Evolutionary conservation across 2,797 vertebrate genomes (phyloP), one percentile per base, ranked within the genome.

Genomic region (Geotrypetes seraphini): DNA sequence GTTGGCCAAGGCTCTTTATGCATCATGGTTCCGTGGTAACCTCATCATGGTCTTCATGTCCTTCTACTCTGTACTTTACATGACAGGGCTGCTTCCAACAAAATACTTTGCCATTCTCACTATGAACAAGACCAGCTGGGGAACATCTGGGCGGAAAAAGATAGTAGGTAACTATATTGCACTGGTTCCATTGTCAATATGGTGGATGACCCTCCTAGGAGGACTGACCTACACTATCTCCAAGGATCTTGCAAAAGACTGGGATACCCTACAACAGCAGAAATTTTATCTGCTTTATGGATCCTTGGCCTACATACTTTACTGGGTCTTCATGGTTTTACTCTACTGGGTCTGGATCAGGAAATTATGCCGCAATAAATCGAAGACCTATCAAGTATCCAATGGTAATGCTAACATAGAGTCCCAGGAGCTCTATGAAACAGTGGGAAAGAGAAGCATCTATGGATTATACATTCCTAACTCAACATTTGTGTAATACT

Each of bases 111-210:
- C 90, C 36, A 83, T 92, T 33, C 16, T 81, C 32, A 93, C 90
- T 36, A 89, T 93, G 75, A 91, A 73, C 65, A 89, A 84, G 61
- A 87, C 81, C 47, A 87, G 76, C 66, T 93, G 89, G 90, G 89
- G 90, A 17, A 93, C 90, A 0, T 92, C 88, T 0, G 90, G 90
- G 13, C 65, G 88, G 9, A 72, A 76, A 7, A 79, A 86, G 39
- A 72, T 90, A 35, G 89, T 89, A 3, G 87, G 85, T 5, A 91
- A 90, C 69, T 91, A 88, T 29, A 70, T 90, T 0, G 89, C 89
- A 0, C 53, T 89, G 10, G 58, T 87, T 12, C 88, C 90, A 1
- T 59, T 93, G 23, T 86, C 84, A 1, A 60, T 90, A 16, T 93
- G 90, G 89, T 62, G 52, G 1, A 29, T 73, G 27, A 51, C 90